Percentiles rank a stretch among this genome's conserved stretches.
Conservation (phyloP, 1,140 invertebrate species). For the Octopus bimaculoides region DNA sequence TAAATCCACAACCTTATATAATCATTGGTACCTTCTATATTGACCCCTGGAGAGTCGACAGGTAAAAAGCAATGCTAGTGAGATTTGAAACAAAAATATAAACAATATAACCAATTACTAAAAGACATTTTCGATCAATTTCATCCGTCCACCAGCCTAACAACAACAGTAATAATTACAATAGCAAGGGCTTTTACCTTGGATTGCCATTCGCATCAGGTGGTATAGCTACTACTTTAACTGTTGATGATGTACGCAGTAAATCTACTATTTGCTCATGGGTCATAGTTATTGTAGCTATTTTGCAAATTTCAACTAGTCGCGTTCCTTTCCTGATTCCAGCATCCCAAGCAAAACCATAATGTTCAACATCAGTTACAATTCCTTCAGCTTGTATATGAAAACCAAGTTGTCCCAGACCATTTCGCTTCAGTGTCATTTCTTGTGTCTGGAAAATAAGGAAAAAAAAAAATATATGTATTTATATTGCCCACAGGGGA, state of each 20-base stretch:
- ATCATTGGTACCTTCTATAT: no score
- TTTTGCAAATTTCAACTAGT: slow-evolving; percentile 78
- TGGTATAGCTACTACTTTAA: slow-evolving; percentile 81
- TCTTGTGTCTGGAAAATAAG: slow-evolving; percentile 62
- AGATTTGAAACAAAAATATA: no score
- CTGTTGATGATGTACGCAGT: slow-evolving; percentile 82
- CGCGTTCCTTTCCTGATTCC: slow-evolving; percentile 84
- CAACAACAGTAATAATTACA: no score
- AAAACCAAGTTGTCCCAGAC: slow-evolving; percentile 85
- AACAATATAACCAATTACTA: no score
- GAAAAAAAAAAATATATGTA: neutral
- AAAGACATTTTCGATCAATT: no score
- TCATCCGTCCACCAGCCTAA: no score
- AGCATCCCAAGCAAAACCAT: slow-evolving; percentile 84
- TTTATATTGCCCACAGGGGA: no score
- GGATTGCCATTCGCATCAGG: slow-evolving; percentile 70
- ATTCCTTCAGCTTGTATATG: slow-evolving; percentile 94
- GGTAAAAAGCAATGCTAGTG: no score
- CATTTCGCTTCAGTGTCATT: slow-evolving; percentile 74
- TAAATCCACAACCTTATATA: no score
- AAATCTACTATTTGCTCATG: slow-evolving; percentile 94
- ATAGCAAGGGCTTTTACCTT: slow-evolving; percentile 44
- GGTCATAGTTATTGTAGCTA: slow-evolving; percentile 81
- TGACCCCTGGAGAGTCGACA: no score
- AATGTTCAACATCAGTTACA: slow-evolving; percentile 87